Percentiles rank a stretch among this genome's conserved stretches.
phyloP scores from a whole-genome alignment of 1,140 invertebrate genomes.

The Battus philenor region DNA sequence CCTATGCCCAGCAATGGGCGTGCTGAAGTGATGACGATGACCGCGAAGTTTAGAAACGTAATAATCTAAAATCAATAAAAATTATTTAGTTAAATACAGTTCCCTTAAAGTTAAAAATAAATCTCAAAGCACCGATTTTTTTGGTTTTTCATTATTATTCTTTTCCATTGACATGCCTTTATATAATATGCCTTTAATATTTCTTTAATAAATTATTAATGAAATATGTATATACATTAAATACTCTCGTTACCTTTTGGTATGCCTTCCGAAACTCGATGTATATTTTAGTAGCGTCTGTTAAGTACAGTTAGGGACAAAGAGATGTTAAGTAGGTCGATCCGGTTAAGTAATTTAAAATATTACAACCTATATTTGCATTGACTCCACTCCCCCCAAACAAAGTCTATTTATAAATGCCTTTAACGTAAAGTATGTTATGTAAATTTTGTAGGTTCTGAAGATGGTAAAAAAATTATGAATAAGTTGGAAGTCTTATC shows the following conservation, averaged over 20 bases:
- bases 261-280: constrained; percentile 58
- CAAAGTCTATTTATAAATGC: too few species aligned
- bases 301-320: constrained; percentile 41
- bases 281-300: constrained; percentile 55
- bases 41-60: not conserved
- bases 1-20: too few species aligned
- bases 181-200: constrained; percentile 23
- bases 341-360: constrained; percentile 2
- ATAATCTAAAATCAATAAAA: not conserved
- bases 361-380: constrained; percentile 9
- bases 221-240: constrained; percentile 48
- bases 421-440: too few species aligned
- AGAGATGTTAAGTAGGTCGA: constrained; percentile 19
- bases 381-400: too few species aligned
- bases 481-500: too few species aligned
- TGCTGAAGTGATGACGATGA: not conserved
- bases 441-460: too few species aligned
- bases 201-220: constrained; percentile 59
- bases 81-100: not conserved
- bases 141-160: not conserved
- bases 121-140: not conserved
- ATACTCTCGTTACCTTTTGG: constrained; percentile 57
- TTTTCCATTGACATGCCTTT: not conserved
- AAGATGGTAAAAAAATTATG: too few species aligned
- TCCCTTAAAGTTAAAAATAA: not conserved